Percentiles rank a stretch among this genome's conserved stretches.
These are phyloP conservation scores for Camptogramma bilineatum DNA, from an alignment of 2,888 invertebrate species.

Conservation along the genomic window DNA sequence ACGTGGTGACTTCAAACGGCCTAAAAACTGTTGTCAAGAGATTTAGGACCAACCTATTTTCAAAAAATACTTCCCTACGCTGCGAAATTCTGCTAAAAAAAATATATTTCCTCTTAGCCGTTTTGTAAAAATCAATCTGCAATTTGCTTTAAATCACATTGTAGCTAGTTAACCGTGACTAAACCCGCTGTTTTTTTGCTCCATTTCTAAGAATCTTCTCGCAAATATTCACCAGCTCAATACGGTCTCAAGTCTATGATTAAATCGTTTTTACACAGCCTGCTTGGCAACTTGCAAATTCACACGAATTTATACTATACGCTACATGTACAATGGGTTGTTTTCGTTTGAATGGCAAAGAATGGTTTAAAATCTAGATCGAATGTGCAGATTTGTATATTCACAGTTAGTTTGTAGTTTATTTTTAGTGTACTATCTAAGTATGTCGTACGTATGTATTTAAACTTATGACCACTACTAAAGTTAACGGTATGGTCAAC, in stretches of 20 bases:
- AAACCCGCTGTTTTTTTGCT: slow-evolving; percentile 42
- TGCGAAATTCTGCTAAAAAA: not conserved
- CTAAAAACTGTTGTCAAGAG: too few species aligned
- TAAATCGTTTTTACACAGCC: slow-evolving; percentile 70
- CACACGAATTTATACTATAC: slow-evolving; percentile 29
- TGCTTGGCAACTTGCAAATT: slow-evolving; percentile 10
- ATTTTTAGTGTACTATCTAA: slow-evolving; percentile 21
- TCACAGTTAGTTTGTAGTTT: slow-evolving; percentile 39
- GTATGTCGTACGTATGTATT: slow-evolving; percentile 34
- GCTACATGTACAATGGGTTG: slow-evolving; percentile 10
- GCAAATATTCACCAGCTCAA: slow-evolving; percentile 41
- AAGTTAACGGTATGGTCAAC: slow-evolving; percentile 23
- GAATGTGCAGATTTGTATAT: slow-evolving; percentile 33
- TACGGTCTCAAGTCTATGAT: slow-evolving; percentile 59
- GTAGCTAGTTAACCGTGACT: slow-evolving; percentile 24
- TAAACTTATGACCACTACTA: slow-evolving; percentile 39
- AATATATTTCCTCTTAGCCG: slow-evolving; percentile 7
- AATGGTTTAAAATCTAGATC: slow-evolving; percentile 18
- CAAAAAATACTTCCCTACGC: too few species aligned
- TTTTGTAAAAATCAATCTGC: slow-evolving; percentile 24
- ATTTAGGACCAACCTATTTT: not conserved
- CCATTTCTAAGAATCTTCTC: slow-evolving; percentile 52
- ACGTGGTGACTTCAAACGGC: too few species aligned
- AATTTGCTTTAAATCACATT: slow-evolving; percentile 28
- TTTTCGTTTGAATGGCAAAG: slow-evolving; percentile 7